phyloP scores from a whole-genome alignment of 2,113 vertebrate genomes.

The Engystomops pustulosus region DNA sequence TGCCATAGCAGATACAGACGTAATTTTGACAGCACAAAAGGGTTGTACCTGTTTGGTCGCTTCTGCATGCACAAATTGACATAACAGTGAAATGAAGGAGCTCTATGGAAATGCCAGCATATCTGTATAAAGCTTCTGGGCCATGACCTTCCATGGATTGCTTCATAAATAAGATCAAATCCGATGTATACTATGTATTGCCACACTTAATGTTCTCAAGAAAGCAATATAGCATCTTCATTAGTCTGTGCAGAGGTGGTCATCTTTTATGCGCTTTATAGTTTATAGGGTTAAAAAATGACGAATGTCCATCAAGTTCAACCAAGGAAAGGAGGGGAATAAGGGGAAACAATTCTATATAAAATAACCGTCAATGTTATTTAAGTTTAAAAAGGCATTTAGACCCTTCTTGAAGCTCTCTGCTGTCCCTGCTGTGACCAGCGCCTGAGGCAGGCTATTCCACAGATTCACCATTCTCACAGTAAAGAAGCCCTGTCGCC shows the following conservation, averaged over 20 bases:
- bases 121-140: background rate
- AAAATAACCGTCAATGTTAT: too few relatives aligned
- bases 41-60: conserved; percentile 40
- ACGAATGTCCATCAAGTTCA: too few relatives aligned
- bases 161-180: conserved; percentile 13
- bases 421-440: too few relatives aligned
- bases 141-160: conserved; percentile 19
- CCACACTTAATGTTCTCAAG: background rate
- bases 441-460: too few relatives aligned
- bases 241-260: background rate
- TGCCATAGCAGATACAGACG: conserved; percentile 38
- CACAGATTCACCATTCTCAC: too few relatives aligned
- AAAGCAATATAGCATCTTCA: background rate
- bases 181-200: background rate
- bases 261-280: too few relatives aligned
- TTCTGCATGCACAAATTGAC: conserved; percentile 20
- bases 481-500: too few relatives aligned
- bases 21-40: conserved; percentile 26
- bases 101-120: conserved; percentile 27
- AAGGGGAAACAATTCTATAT: too few relatives aligned
- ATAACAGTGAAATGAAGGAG: conserved; percentile 39
- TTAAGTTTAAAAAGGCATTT: too few relatives aligned
- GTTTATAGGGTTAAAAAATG: too few relatives aligned
- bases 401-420: too few relatives aligned
- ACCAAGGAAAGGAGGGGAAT: too few relatives aligned